Evolutionary conservation across 2,113 vertebrate species (phyloP).

Genomic region (Chitala chitala): DNA sequence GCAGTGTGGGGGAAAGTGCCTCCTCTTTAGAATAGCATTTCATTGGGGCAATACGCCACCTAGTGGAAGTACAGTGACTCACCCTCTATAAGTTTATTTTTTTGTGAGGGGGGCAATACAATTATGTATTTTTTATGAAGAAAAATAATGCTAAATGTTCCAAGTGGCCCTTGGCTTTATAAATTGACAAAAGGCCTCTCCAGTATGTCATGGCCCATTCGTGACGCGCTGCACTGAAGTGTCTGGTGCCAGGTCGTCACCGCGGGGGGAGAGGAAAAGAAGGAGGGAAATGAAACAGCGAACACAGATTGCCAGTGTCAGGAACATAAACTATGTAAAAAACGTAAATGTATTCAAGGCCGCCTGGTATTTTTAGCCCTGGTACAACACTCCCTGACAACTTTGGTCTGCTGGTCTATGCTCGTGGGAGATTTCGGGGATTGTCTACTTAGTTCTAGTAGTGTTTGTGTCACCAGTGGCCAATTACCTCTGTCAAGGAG

Average conservation of each 20-base stretch:
- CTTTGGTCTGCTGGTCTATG: slow-evolving; percentile 31
- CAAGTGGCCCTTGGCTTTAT: slow-evolving; percentile 18
- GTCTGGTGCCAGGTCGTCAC: slow-evolving; percentile 10
- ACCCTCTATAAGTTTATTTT: slow-evolving; percentile 11
- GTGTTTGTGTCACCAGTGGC: slow-evolving; percentile 62
- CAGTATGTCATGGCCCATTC: slow-evolving; percentile 20
- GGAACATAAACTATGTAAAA: slow-evolving; percentile 36
- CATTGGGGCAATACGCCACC: slow-evolving; percentile 50
- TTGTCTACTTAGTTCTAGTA: slow-evolving; percentile 57
- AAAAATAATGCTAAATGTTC: slow-evolving; percentile 20
- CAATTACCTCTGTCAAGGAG: slow-evolving; percentile 71
- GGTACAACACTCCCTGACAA: slow-evolving; percentile 32
- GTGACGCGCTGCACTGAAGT: not conserved
- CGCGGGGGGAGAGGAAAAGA: slow-evolving; percentile 14
- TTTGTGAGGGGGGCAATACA: slow-evolving; percentile 5
- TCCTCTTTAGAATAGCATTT: slow-evolving; percentile 30
- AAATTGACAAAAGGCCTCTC: slow-evolving; percentile 23
- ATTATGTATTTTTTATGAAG: not conserved
- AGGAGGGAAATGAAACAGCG: slow-evolving; percentile 27
- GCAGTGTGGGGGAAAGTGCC: slow-evolving; percentile 17
- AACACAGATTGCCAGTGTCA: slow-evolving; percentile 38
- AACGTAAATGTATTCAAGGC: slow-evolving; percentile 36
- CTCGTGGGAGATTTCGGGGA: slow-evolving; percentile 42
- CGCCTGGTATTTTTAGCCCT: slow-evolving; percentile 35
- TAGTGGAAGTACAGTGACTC: slow-evolving; percentile 41